Evolutionary conservation across 2,888 invertebrate genomes (phyloP).

Genomic region (Drosophila subsilvestris): DNA sequence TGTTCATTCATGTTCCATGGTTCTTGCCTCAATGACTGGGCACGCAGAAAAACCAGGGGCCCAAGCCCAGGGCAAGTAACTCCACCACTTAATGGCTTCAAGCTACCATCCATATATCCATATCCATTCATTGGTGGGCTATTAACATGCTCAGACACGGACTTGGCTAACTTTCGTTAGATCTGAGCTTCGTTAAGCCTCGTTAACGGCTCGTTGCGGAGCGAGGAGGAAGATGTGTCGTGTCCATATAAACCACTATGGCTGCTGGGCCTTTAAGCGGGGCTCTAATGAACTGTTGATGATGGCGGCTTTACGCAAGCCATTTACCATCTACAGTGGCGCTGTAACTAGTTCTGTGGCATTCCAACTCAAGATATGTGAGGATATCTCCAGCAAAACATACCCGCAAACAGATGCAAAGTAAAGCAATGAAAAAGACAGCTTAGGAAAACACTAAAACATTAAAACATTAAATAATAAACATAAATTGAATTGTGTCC

Average conservation of each 20-base stretch:
- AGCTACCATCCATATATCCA: neutral
- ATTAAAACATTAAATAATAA: too few relatives aligned
- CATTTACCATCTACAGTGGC: neutral
- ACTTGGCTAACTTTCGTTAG: too few relatives aligned
- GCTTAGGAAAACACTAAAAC: neutral
- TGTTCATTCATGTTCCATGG: slow-evolving; percentile 49
- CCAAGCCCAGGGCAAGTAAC: slow-evolving; percentile 5
- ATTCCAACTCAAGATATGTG: neutral
- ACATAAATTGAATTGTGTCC: too few relatives aligned
- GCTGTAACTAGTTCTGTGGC: neutral
- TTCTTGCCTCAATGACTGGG: slow-evolving; percentile 38
- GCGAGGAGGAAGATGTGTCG: slow-evolving; percentile 4
- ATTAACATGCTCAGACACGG: neutral
- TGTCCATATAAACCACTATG: slow-evolving; percentile 3
- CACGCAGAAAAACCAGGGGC: slow-evolving; percentile 23
- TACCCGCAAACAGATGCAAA: neutral
- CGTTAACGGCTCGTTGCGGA: slow-evolving; percentile 10
- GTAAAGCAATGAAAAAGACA: neutral
- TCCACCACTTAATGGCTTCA: slow-evolving; percentile 5
- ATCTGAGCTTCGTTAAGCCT: neutral
- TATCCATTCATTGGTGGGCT: neutral
- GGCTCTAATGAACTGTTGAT: slow-evolving; percentile 32
- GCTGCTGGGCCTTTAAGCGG: slow-evolving; percentile 6
- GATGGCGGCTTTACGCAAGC: slow-evolving; percentile 27
- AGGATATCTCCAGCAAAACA: neutral